Evolutionary conservation across 2,113 vertebrate species (phyloP).

Genomic region (Arvicanthis niloticus): DNA sequence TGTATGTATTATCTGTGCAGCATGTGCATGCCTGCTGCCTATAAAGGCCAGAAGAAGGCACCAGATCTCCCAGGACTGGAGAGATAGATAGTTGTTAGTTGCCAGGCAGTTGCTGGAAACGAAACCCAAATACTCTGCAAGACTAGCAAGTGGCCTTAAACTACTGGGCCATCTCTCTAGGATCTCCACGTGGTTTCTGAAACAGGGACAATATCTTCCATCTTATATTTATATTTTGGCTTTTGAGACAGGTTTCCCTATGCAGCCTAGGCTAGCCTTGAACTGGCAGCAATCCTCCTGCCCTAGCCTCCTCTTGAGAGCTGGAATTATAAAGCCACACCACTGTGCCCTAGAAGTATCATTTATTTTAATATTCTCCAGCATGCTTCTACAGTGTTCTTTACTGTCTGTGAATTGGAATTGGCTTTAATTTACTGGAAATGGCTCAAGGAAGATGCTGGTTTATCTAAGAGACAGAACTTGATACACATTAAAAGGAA

Average conservation of each 20-base stretch:
- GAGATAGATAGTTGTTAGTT: not conserved
- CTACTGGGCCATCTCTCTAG: not conserved
- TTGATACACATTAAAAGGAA: conserved; percentile 47
- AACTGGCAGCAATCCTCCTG: not conserved
- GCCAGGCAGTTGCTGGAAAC: not conserved
- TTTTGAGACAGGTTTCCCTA: not conserved
- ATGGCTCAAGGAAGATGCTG: conserved; percentile 26
- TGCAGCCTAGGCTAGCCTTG: not conserved
- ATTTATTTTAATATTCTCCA: conserved; percentile 30
- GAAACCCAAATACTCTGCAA: not conserved
- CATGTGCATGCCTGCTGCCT: not conserved
- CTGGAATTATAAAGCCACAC: not conserved
- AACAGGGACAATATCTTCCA: not conserved
- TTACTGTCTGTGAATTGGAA: not conserved
- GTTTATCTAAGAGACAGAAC: conserved; percentile 62
- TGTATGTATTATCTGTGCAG: not conserved
- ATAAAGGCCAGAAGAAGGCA: not conserved
- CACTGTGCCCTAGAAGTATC: not conserved
- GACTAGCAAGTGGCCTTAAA: not conserved
- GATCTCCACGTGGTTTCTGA: conserved; percentile 7
- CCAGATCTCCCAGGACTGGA: not conserved
- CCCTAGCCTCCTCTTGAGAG: not conserved
- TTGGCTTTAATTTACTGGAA: not conserved
- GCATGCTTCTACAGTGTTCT: not conserved
- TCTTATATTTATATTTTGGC: not conserved